Conservation (phyloP, 2,797 vertebrate genomes). For the Hipposideros larvatus region DNA sequence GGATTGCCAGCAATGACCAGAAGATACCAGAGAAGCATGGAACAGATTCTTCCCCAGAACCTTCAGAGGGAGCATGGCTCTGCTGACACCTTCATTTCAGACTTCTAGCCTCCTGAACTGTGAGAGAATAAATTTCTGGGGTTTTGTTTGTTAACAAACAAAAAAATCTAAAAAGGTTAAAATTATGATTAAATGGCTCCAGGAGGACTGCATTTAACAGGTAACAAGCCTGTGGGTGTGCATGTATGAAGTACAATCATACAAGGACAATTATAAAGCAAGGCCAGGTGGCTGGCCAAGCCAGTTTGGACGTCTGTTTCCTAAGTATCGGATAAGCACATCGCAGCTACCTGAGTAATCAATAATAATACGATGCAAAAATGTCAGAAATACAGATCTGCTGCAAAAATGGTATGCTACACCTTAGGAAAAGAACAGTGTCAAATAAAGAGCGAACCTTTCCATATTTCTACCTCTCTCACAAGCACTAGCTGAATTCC, state of each 20-base stretch:
- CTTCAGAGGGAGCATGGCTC: neutral
- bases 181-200: neutral
- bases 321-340: neutral
- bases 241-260: neutral
- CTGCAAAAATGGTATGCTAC: neutral
- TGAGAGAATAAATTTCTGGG: neutral
- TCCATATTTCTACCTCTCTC: fast-evolving
- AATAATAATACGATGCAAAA: fast-evolving
- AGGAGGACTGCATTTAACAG: neutral
- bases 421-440: neutral
- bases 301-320: neutral
- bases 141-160: no score
- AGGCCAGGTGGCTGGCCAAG: neutral
- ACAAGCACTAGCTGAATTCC: neutral
- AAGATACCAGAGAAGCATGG: neutral
- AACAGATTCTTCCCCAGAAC: neutral
- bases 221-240: neutral
- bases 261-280: neutral
- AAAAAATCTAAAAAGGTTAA: neutral
- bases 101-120: constrained; percentile 26
- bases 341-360: no score
- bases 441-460: neutral
- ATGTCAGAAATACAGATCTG: neutral
- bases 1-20: neutral
- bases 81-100: constrained; percentile 20